Evolutionary conservation across 2,797 vertebrate species (phyloP), one percentile per base, ranked within the genome.

Genomic region (Lateolabrax maculatus): DNA sequence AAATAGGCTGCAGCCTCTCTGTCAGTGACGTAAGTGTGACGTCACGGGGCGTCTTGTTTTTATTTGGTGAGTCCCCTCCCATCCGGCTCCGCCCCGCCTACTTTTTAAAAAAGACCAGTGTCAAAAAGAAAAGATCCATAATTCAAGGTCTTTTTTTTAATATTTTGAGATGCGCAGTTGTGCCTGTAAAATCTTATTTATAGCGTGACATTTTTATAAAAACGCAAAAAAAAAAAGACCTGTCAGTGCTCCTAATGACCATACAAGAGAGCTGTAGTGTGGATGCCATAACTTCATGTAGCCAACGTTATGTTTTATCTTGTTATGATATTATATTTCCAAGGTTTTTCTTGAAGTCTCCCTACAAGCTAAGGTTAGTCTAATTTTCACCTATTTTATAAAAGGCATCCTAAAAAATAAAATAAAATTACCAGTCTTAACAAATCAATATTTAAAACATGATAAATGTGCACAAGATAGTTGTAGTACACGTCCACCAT

Each of bases 1-100:
- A 79, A 63, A 78, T 43, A 85, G 83, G 79, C 77, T 89, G 83
- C 60, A 86, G 70, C 66, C 57, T 87, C 86, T 89, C 71, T 18
- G 70, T 87, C 87, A 53, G 78, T 90, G 92, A 93, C 91, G 83
- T 72, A 0, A 2, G 0, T 43, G n/a, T 61, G 68, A 86, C 92
- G 85, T 90, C 89, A 92, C 68, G 15, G 31, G 79, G 31, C 69
- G 76, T 84, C 87, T 92, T 93, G 91, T 93, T 94, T 94, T 93
- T 84, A 84, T 89, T 92, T 69, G 25, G 2, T 7, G 18, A 75
- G 71, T 9, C 77, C 39, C 90, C 89, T 41, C 91, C 93, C 90
- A 77, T 13, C 44, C 13, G 8, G 11, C 48, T 52, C 31, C 21
- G 58, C 79, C 31, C 80, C 89, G 25, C 90, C 92, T 69, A 58